Percentiles rank a stretch among this genome's conserved stretches.
Conservation (phyloP, 2,797 vertebrate genomes). For the Pangasius macronema region DNA sequence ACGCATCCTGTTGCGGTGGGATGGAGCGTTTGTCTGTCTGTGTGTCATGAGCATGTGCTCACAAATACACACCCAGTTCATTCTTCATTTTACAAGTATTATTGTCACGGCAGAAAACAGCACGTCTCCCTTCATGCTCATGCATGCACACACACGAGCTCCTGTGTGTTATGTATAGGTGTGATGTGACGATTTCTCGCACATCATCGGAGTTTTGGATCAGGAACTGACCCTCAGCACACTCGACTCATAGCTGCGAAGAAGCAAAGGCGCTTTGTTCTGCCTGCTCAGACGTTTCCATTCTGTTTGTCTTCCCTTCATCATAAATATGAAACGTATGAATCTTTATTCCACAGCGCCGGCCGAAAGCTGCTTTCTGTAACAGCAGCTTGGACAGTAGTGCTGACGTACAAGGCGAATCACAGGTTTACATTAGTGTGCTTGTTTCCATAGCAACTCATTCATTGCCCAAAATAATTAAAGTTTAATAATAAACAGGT, state of each 20-base stretch:
- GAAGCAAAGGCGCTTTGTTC: background rate
- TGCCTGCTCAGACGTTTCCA: background rate
- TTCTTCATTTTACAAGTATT: background rate
- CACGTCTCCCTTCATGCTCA: background rate
- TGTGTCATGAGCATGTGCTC: background rate
- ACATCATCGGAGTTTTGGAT: background rate
- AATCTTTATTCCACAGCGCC: background rate
- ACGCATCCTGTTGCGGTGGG: conserved; percentile 42
- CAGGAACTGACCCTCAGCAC: background rate
- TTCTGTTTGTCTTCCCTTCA: background rate
- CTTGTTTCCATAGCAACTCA: conserved; percentile 9
- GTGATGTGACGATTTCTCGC: background rate
- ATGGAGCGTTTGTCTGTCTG: conserved; percentile 15
- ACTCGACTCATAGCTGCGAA: background rate
- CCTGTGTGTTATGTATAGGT: background rate
- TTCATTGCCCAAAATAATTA: background rate
- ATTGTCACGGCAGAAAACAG: background rate
- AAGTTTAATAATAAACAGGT: background rate
- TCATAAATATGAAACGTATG: background rate
- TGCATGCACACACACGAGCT: background rate
- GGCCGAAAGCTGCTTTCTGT: background rate
- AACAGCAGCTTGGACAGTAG: background rate
- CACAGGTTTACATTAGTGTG: background rate
- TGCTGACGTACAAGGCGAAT: background rate
- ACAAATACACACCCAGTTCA: background rate